Evolutionary conservation across 2,888 invertebrate genomes (phyloP).

Genomic region (Phasia obesa): DNA sequence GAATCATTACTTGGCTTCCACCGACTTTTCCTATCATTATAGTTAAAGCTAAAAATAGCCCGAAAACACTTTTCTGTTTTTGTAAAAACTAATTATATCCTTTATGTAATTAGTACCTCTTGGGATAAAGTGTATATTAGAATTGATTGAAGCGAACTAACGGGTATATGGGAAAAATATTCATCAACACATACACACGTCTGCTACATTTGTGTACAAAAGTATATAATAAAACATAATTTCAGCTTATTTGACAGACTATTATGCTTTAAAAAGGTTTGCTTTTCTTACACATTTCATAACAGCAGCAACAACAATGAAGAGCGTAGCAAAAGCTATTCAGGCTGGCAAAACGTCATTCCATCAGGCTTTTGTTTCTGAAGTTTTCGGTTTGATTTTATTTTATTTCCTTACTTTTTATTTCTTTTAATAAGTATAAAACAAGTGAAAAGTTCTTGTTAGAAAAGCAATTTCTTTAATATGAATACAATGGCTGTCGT

Average conservation of each 20-base stretch:
- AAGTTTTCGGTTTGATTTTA: neutral
- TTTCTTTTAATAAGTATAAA: neutral
- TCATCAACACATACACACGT: too few relatives aligned
- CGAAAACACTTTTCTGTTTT: too few relatives aligned
- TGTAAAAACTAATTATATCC: too few relatives aligned
- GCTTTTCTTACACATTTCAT: slow-evolving; percentile 77
- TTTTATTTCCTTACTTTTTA: neutral
- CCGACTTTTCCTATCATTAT: too few relatives aligned
- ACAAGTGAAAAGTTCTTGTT: slow-evolving; percentile 29
- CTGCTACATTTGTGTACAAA: too few relatives aligned
- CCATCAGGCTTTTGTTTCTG: slow-evolving; percentile 16
- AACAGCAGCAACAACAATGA: slow-evolving; percentile 34
- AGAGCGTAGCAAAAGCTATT: too few relatives aligned
- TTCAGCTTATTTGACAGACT: slow-evolving; percentile 77
- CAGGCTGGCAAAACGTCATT: slow-evolving; percentile 30
- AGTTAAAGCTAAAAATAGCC: too few relatives aligned
- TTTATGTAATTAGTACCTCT: too few relatives aligned
- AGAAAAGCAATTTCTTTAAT: slow-evolving; percentile 35
- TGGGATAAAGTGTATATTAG: too few relatives aligned
- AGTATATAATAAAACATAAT: slow-evolving; percentile 1
- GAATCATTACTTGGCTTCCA: too few relatives aligned
- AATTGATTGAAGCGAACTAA: too few relatives aligned
- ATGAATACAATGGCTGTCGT: slow-evolving; percentile 33
- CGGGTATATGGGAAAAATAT: too few relatives aligned
- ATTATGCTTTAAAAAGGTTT: slow-evolving; percentile 80